Percentiles rank a stretch among this genome's conserved stretches.
These are phyloP conservation scores for Eumacrocentrus americanus DNA, from an alignment of 2,888 invertebrate species.

Conservation along the genomic window DNA sequence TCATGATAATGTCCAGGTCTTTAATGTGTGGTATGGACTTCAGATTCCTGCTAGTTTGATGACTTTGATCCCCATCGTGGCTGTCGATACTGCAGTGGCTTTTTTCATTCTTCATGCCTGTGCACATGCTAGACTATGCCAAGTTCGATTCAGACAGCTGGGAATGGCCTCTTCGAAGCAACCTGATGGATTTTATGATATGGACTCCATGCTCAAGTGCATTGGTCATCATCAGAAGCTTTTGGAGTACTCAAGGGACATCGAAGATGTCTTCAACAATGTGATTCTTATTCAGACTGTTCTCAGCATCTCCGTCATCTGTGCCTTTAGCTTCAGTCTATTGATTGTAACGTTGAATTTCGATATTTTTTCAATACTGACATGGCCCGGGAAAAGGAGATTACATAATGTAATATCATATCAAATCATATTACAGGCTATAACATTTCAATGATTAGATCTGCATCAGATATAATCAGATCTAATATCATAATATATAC, in stretches of 20 bases:
- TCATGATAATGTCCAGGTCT: conserved; percentile 29
- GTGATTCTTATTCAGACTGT: conserved; percentile 31
- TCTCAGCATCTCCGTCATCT: conserved; percentile 26
- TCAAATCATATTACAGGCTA: no score
- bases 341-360: conserved; percentile 24
- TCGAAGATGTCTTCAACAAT: conserved; percentile 28
- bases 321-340: conserved; percentile 28
- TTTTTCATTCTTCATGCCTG: conserved; percentile 32
- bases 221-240: conserved; percentile 34
- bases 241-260: conserved; percentile 29
- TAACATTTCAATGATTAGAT: no score
- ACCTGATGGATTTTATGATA: neutral
- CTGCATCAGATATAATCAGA: no score
- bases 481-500: no score
- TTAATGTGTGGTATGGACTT: conserved; percentile 28
- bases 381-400: no score
- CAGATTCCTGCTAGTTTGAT: conserved; percentile 26
- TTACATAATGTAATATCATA: no score
- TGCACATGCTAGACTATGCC: conserved; percentile 26
- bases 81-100: conserved; percentile 28
- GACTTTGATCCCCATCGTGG: conserved; percentile 22
- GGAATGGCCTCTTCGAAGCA: neutral
- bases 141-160: conserved; percentile 6
- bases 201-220: neutral
- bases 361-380: no score